These are phyloP conservation scores for Ormia ochracea DNA, from an alignment of 2,888 invertebrate genomes.

Conservation along the genomic window DNA sequence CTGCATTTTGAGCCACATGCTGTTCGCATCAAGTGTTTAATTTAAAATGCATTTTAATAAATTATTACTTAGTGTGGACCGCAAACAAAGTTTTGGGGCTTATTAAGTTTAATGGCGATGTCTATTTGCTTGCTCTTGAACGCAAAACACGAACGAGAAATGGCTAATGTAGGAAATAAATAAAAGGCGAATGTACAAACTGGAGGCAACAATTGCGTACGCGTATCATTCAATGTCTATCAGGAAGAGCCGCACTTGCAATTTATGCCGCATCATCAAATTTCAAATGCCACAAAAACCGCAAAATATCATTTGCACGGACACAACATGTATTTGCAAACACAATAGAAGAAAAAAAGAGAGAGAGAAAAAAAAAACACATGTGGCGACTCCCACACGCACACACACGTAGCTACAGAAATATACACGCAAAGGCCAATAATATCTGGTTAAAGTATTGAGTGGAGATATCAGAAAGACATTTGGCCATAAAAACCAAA, in stretches of 20 bases:
- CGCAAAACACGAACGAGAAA: background rate
- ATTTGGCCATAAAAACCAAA: slow-evolving; percentile 31
- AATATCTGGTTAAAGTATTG: background rate
- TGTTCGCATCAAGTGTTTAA: slow-evolving; percentile 26
- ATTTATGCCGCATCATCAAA: slow-evolving; percentile 61
- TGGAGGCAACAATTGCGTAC: slow-evolving; percentile 21
- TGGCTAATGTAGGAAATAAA: background rate
- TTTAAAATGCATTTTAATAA: slow-evolving; percentile 49
- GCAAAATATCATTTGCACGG: slow-evolving; percentile 60
- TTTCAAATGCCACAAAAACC: slow-evolving; percentile 59
- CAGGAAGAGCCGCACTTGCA: slow-evolving; percentile 51
- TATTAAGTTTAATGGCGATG: slow-evolving; percentile 7
- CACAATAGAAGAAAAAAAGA: no score
- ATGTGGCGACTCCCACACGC: background rate
- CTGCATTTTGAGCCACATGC: background rate
- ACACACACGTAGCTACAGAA: background rate
- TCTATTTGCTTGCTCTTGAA: background rate
- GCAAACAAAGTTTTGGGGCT: slow-evolving; percentile 26
- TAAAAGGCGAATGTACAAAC: slow-evolving; percentile 1
- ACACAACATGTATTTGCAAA: slow-evolving; percentile 25
- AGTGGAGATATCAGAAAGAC: slow-evolving; percentile 19
- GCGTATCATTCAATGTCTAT: slow-evolving; percentile 54
- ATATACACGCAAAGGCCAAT: background rate
- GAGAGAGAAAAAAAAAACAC: no score
- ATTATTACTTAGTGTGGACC: slow-evolving; percentile 48